A percentile compares a stretch with the other conserved stretches of the same genome.
Evolutionary conservation across 2,113 vertebrate genomes (phyloP).

Genomic region (Brienomyrus brachyistius): DNA sequence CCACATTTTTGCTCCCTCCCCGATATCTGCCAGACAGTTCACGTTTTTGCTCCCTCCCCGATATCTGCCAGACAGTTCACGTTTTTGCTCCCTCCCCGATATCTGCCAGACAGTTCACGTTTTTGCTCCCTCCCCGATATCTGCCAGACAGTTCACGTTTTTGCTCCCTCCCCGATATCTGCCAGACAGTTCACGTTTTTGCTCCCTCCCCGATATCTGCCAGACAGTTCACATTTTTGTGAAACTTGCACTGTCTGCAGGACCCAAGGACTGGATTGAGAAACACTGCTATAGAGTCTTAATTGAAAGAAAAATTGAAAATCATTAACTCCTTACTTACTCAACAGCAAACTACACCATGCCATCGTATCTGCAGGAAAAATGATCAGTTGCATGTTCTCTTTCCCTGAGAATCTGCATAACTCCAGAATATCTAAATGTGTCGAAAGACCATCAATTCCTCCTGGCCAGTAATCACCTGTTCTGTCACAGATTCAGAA

Average conservation of each 20-base stretch:
- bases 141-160: too few species aligned
- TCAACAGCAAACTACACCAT: not conserved
- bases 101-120: too few species aligned
- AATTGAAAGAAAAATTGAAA: too few species aligned
- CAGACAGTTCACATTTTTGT: not conserved
- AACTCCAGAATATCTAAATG: not conserved
- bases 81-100: too few species aligned
- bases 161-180: too few species aligned
- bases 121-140: too few species aligned
- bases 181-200: not conserved
- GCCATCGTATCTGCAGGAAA: not conserved
- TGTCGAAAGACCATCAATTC: not conserved
- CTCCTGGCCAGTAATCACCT: not conserved
- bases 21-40: not conserved
- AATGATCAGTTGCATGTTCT: not conserved
- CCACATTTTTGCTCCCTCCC: not conserved
- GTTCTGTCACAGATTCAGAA: not conserved
- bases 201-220: not conserved
- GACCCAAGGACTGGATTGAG: not conserved
- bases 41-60: not conserved
- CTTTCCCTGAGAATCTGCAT: not conserved
- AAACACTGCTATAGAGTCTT: not conserved
- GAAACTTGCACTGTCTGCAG: not conserved
- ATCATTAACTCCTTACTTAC: not conserved
- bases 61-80: too few species aligned